phyloP scores from a whole-genome alignment of 2,888 invertebrate species.

The Crematogaster levior region DNA sequence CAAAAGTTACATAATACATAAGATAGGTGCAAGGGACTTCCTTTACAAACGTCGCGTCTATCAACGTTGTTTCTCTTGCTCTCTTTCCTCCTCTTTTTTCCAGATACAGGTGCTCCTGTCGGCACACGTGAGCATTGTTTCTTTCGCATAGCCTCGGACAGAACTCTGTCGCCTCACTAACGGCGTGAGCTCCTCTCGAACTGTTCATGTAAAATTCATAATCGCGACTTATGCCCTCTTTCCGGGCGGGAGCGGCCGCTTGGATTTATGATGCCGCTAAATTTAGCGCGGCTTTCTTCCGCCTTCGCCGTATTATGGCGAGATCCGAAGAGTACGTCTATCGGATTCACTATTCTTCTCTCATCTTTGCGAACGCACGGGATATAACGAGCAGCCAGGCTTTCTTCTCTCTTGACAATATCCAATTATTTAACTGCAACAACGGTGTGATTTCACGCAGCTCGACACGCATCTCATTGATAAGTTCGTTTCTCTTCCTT shows the following conservation, averaged over 20 bases:
- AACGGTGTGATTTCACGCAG: slow-evolving; percentile 13
- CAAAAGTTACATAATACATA: slow-evolving; percentile 1
- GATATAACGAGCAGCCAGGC: slow-evolving; percentile 19
- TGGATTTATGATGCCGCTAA: slow-evolving; percentile 41
- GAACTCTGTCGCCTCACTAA: background rate
- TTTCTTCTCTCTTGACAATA: slow-evolving; percentile 25
- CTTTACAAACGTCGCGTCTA: too few relatives aligned
- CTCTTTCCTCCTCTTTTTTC: background rate
- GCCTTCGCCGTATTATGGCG: slow-evolving; percentile 12
- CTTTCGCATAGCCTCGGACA: background rate
- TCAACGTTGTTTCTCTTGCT: background rate
- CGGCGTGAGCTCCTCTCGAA: background rate
- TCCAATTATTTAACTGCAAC: slow-evolving; percentile 49
- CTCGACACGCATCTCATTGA: slow-evolving; percentile 25
- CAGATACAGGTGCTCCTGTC: too few relatives aligned
- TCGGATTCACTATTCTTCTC: slow-evolving; percentile 39
- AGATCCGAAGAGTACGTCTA: slow-evolving; percentile 23
- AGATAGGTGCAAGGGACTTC: background rate
- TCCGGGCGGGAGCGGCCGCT: background rate
- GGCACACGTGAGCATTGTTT: background rate
- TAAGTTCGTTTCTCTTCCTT: background rate
- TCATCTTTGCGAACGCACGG: slow-evolving; percentile 4
- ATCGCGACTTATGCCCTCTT: slow-evolving; percentile 50
- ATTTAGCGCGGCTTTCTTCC: slow-evolving; percentile 46
- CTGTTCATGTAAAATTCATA: slow-evolving; percentile 55